Evolutionary conservation across 2,888 invertebrate genomes (phyloP).

Genomic region (Mesorhabditis spiculigera): DNA sequence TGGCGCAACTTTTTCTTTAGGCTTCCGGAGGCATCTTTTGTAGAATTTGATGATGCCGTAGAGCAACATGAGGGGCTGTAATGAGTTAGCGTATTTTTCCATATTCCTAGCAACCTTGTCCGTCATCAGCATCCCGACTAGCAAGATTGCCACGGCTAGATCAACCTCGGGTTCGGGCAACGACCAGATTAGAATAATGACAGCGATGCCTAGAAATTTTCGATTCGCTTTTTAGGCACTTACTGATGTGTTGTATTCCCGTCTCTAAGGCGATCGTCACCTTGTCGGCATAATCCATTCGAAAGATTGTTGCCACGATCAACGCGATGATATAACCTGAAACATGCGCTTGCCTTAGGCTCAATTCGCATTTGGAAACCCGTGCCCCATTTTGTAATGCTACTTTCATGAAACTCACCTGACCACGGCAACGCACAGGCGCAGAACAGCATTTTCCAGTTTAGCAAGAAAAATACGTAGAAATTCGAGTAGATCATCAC

Average conservation of each 20-base stretch:
- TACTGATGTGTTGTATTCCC: neutral
- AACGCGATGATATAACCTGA: neutral
- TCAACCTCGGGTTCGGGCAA: constrained; percentile 6
- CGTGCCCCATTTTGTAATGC: neutral
- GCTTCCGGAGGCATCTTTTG: neutral
- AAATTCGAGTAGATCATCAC: constrained; percentile 4
- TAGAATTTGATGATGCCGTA: constrained; percentile 1
- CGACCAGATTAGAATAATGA: constrained; percentile 1
- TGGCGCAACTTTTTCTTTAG: neutral
- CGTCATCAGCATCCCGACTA: constrained; percentile 2
- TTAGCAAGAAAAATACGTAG: neutral
- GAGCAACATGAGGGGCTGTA: neutral
- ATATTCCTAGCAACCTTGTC: neutral
- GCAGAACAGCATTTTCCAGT: neutral
- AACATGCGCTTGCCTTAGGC: neutral
- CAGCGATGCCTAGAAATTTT: constrained; percentile 1
- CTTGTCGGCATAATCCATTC: constrained; percentile 4
- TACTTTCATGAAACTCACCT: neutral
- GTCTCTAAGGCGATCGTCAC: constrained; percentile 1
- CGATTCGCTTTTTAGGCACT: neutral
- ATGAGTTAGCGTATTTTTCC: neutral
- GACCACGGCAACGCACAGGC: neutral
- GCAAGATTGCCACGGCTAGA: neutral
- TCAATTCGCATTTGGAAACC: neutral
- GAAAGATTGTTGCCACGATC: constrained; percentile 6